A percentile compares a stretch with the other conserved stretches of the same genome.
Evolutionary conservation across 2,113 vertebrate genomes (phyloP).

Genomic region (Eptesicus fuscus): DNA sequence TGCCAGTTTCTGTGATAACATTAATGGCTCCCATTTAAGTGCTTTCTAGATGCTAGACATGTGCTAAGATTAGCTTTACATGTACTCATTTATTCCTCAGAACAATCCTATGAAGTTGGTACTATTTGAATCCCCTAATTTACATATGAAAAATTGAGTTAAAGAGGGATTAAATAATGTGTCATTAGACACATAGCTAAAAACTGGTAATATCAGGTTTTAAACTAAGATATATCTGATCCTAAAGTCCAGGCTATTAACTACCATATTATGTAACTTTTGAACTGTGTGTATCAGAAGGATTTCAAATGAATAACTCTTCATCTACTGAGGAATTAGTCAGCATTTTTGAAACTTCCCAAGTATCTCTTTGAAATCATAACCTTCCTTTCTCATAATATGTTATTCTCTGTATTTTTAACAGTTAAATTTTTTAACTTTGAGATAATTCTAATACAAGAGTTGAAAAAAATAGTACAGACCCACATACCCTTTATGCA

Average conservation of each 20-base stretch:
- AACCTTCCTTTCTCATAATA: not conserved
- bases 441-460: not conserved
- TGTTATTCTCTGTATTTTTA: not conserved
- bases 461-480: not conserved
- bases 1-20: not conserved
- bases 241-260: not conserved
- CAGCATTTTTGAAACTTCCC: not conserved
- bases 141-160: slow-evolving; percentile 1
- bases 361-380: not conserved
- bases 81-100: not conserved
- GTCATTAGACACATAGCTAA: not conserved
- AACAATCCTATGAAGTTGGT: not conserved
- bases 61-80: not conserved
- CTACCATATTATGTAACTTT: not conserved
- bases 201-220: not conserved
- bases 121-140: not conserved
- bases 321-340: not conserved
- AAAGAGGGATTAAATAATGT: slow-evolving; percentile 8
- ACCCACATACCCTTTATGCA: not conserved
- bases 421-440: not conserved
- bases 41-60: not conserved
- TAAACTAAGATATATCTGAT: not conserved
- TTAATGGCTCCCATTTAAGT: not conserved
- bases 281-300: not conserved
- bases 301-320: not conserved